phyloP scores from a whole-genome alignment of 2,113 vertebrate species.

The Daboia siamensis region DNA sequence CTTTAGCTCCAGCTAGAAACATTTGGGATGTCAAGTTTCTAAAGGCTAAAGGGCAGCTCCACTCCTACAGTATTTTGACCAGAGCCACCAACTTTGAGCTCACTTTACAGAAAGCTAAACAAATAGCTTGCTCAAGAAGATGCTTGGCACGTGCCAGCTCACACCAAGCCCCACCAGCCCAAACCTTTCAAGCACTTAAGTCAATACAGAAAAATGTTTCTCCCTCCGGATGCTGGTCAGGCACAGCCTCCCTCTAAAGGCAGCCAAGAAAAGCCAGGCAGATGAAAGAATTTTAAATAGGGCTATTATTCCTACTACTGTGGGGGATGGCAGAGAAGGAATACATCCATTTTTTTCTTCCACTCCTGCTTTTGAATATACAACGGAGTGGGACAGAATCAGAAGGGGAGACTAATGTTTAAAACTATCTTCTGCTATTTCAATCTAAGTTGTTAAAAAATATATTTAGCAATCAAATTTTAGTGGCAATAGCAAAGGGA shows the following conservation, averaged over 20 bases:
- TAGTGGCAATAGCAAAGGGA: background rate
- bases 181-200: slow-evolving; percentile 10
- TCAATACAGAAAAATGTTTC: background rate
- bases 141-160: background rate
- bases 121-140: background rate
- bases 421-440: no score
- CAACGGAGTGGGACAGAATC: background rate
- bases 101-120: background rate
- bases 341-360: background rate
- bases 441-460: background rate
- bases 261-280: background rate
- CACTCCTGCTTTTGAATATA: background rate
- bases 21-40: background rate
- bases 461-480: background rate
- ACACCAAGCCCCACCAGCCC: background rate
- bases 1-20: background rate
- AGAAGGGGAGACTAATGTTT: background rate
- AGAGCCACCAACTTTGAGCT: background rate
- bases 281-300: slow-evolving; percentile 2
- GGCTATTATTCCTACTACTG: background rate
- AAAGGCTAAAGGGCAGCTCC: background rate
- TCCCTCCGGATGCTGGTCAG: background rate
- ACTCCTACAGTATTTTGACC: background rate
- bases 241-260: background rate
- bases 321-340: background rate